Evolutionary conservation across 2,797 vertebrate species (phyloP), one percentile per base, ranked within the genome.

Genomic region (Melanotaenia trifasciata): DNA sequence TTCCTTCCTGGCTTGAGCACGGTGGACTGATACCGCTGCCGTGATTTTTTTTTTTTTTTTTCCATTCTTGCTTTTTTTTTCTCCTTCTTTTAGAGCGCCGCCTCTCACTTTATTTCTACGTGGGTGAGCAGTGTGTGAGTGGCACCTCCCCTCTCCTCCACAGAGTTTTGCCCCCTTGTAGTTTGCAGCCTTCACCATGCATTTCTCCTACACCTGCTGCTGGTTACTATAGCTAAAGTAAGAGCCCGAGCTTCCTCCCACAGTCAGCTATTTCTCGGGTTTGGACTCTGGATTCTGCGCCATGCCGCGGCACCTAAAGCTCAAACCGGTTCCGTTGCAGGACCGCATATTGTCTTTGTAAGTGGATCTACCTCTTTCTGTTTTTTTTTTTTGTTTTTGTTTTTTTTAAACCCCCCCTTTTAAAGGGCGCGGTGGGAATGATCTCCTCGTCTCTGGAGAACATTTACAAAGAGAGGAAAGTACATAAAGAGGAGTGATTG

Each of bases 111-210:
- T 85, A 89, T 85, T 92, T 84, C 79, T 89, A 82, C 79, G 89
- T 83, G 91, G 87, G 85, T 90, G 91, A 90, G 81, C 84, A 76
- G 79, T 73, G 87, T 73, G 71, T 57, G 74, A 59, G 71, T 18
- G 89, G 89, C 91, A 88, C 92, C 93, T 93, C 91, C 90, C 89
- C 76, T 89, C 80, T 87, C 84, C 85, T 83, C 69, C 78, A 72
- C 51, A 86, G 88, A 87, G 26, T 79, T 85, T 75, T 71, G 56
- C 62, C 65, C 82, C 72, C 79, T 76, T 67, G 77, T 63, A 80
- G 74, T 78, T 75, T 67, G 5, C 62, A 73, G 77, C 64, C 83
- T 80, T 77, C 90, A 91, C 81, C 87, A 92, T 92, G 90, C 86
- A 71, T 78, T 86, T 79, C 84, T 60, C 32, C 65, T 72, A 65